Conservation (phyloP, 2,888 invertebrate species). For the Nomada goodeniana region DNA sequence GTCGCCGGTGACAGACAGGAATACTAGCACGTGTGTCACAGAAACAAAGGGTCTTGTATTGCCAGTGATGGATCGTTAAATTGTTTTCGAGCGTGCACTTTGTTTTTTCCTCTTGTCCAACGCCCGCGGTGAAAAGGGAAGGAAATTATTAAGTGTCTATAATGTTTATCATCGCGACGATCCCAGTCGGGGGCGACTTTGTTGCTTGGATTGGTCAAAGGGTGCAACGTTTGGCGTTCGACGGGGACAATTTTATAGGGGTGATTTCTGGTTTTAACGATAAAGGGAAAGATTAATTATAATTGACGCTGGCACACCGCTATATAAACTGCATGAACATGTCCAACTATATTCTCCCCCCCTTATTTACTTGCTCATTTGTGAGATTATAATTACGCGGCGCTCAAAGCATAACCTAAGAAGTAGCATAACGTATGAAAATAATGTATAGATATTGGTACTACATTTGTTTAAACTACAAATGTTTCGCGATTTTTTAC, state of each 20-base stretch:
- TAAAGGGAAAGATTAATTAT: background rate
- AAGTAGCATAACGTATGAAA: too few relatives aligned
- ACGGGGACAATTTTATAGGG: background rate
- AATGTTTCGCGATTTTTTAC: background rate
- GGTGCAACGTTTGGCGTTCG: background rate
- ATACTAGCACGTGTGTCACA: constrained; percentile 24
- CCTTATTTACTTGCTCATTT: background rate
- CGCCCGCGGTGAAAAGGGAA: too few relatives aligned
- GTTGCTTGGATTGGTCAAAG: background rate
- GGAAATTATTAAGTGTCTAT: background rate
- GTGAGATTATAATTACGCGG: background rate
- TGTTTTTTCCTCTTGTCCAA: background rate
- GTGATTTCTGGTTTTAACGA: background rate
- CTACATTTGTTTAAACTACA: background rate
- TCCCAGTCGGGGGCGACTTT: background rate
- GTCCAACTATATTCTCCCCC: too few relatives aligned
- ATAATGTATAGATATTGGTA: too few relatives aligned
- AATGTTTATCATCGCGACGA: background rate
- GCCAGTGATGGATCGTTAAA: constrained; percentile 35
- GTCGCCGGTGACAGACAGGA: constrained; percentile 25
- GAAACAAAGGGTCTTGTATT: constrained; percentile 6
- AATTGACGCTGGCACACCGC: background rate
- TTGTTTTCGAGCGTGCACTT: background rate
- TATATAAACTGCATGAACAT: too few relatives aligned
- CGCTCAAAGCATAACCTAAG: too few relatives aligned